Evolutionary conservation across 2,797 vertebrate genomes (phyloP).

Genomic region (Arrhamphus sclerolepis): DNA sequence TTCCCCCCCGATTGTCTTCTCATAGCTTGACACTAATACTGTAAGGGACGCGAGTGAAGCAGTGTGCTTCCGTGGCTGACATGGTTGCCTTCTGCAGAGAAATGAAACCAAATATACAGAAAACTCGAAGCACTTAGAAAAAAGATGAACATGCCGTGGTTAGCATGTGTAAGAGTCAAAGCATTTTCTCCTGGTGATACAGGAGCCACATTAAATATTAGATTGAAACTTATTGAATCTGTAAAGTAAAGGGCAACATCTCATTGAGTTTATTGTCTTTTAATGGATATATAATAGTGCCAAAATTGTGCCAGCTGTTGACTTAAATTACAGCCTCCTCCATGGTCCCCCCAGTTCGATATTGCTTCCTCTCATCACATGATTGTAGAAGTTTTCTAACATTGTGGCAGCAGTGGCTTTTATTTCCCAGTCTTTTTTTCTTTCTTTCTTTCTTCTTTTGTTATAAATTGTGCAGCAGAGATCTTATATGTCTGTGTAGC

Average conservation of each 20-base stretch:
- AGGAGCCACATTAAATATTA: conserved; percentile 24
- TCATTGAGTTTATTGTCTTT: conserved; percentile 24
- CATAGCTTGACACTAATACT: conserved; percentile 15
- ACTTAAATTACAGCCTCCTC: conserved; percentile 26
- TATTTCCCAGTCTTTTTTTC: conserved; percentile 20
- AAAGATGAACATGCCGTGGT: not conserved
- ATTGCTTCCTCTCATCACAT: conserved; percentile 33
- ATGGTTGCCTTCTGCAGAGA: conserved; percentile 11
- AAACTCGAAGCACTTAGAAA: conserved; percentile 6
- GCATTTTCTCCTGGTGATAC: conserved; percentile 7
- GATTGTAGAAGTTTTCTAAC: conserved; percentile 38
- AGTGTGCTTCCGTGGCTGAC: conserved; percentile 2
- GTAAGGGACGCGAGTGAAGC: not conserved
- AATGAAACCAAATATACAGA: conserved; percentile 29
- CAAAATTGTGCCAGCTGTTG: conserved; percentile 36
- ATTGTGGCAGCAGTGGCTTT: conserved; percentile 43
- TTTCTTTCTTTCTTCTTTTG: conserved; percentile 17
- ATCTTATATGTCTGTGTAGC: conserved; percentile 35
- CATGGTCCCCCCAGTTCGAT: conserved; percentile 25
- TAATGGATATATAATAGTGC: conserved; percentile 41
- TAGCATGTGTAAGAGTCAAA: conserved; percentile 6
- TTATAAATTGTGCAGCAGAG: conserved; percentile 35
- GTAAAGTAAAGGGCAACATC: conserved; percentile 2
- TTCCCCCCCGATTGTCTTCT: no score
- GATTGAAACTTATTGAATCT: conserved; percentile 41